phyloP scores from a whole-genome alignment of 2,113 vertebrate genomes.

The Ascaphus truei region DNA sequence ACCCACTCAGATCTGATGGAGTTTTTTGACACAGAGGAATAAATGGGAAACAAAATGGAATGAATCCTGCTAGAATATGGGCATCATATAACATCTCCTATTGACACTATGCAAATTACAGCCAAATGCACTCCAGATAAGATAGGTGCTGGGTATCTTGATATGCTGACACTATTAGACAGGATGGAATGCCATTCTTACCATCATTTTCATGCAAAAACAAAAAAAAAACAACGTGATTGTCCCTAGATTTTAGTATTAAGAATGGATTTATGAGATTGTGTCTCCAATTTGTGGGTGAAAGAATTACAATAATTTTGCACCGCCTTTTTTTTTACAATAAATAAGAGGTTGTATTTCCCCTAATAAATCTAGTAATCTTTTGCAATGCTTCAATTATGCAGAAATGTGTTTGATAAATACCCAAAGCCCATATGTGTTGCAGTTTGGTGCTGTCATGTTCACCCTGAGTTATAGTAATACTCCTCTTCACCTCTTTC shows the following conservation, averaged over 20 bases:
- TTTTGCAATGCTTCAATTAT: neutral
- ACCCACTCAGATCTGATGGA: too few relatives aligned
- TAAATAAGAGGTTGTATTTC: constrained; percentile 16
- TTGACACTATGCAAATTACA: too few relatives aligned
- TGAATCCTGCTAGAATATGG: too few relatives aligned
- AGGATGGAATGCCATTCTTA: neutral
- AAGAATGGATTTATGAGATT: too few relatives aligned
- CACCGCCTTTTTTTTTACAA: neutral
- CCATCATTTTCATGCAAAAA: too few relatives aligned
- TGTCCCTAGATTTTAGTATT: too few relatives aligned
- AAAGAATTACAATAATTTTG: constrained; percentile 15
- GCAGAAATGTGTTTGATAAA: constrained; percentile 11
- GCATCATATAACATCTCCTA: too few relatives aligned
- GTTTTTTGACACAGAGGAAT: too few relatives aligned
- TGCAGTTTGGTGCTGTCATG: constrained; percentile 18
- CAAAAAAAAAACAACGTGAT: neutral
- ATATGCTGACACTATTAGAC: too few relatives aligned
- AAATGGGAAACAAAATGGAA: too few relatives aligned
- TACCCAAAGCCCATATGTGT: constrained; percentile 2
- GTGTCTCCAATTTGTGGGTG: neutral
- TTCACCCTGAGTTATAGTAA: constrained; percentile 29
- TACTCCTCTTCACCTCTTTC: constrained; percentile 25
- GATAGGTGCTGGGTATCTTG: too few relatives aligned
- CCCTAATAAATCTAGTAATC: constrained; percentile 1
- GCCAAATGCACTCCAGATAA: too few relatives aligned